These are phyloP conservation scores for Vombatus ursinus DNA, from an alignment of 2,113 vertebrate species.

Conservation along the genomic window DNA sequence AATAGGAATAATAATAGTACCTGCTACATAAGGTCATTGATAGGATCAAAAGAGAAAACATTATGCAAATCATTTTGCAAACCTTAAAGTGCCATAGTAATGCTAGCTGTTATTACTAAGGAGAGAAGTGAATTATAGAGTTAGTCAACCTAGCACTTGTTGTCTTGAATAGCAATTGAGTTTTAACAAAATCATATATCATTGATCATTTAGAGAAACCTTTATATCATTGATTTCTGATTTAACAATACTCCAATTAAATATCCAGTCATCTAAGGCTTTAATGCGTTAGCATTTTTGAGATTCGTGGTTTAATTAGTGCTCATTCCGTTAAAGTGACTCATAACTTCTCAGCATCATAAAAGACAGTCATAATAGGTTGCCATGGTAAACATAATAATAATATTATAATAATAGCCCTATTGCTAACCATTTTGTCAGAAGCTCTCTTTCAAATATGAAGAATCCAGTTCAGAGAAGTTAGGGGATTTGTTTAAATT, in stretches of 20 bases:
- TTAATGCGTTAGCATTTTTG: neutral
- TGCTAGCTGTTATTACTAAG: neutral
- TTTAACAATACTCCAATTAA: neutral
- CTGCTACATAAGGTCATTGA: neutral
- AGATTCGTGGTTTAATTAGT: neutral
- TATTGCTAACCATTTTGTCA: neutral
- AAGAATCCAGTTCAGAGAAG: neutral
- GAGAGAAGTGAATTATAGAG: neutral
- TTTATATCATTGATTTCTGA: neutral
- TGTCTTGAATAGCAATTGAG: neutral
- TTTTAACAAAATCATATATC: neutral
- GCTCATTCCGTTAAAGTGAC: neutral
- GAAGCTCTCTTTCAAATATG: neutral
- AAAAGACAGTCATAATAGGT: neutral
- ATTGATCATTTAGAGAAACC: neutral
- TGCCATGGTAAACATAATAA: neutral
- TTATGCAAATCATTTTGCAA: neutral
- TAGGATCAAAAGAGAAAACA: neutral
- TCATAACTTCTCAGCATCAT: neutral
- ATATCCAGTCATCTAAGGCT: neutral
- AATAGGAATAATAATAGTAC: neutral
- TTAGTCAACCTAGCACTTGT: neutral
- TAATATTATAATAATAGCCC: neutral
- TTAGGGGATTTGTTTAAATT: neutral
- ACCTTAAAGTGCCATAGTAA: neutral